Evolutionary conservation across 2,888 invertebrate species (phyloP).

Genomic region (Blomia tropicalis): DNA sequence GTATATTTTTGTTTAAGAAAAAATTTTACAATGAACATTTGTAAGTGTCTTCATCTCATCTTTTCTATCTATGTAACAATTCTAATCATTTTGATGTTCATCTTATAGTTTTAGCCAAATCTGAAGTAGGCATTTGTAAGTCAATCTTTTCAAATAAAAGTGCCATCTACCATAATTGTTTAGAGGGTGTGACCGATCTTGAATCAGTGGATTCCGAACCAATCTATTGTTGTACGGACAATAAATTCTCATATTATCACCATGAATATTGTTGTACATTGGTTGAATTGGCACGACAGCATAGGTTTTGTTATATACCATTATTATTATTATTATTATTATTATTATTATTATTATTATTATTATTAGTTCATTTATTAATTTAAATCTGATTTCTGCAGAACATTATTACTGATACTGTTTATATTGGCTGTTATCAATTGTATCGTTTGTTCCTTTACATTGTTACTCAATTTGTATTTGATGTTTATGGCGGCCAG

Average conservation of each 20-base stretch:
- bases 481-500: neutral
- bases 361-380: too few relatives aligned
- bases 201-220: neutral
- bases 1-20: too few relatives aligned
- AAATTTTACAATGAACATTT: too few relatives aligned
- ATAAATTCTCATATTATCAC: neutral
- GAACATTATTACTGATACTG: neutral
- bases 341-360: too few relatives aligned
- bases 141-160: neutral
- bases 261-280: neutral
- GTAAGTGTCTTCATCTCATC: too few relatives aligned
- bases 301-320: too few relatives aligned
- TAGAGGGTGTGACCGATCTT: neutral
- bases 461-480: constrained; percentile 2
- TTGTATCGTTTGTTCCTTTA: neutral
- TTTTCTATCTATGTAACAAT: too few relatives aligned
- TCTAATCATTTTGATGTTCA: too few relatives aligned
- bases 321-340: too few relatives aligned
- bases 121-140: neutral
- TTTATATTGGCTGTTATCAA: neutral
- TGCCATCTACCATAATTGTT: neutral
- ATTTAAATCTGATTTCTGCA: too few relatives aligned
- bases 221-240: neutral
- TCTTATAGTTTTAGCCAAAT: neutral
- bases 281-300: neutral